A percentile compares a stretch with the other conserved stretches of the same genome.
Conservation (phyloP, 1,140 invertebrate genomes). For the Papilio polytes region DNA sequence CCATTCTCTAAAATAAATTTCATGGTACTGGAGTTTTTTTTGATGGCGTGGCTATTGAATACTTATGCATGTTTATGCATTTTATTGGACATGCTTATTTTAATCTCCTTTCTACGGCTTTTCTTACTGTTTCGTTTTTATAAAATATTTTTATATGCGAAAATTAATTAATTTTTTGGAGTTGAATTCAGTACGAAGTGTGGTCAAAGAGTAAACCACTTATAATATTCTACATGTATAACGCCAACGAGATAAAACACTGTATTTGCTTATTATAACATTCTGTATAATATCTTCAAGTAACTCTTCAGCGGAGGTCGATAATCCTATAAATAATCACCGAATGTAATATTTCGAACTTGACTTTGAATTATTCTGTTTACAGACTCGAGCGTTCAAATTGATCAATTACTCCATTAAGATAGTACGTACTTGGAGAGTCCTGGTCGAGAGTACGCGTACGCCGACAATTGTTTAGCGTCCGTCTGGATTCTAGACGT, state of each 20-base stretch:
- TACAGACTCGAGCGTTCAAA: conserved; percentile 31
- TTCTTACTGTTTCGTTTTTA: not conserved
- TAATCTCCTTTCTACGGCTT: not conserved
- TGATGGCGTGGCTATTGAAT: not conserved
- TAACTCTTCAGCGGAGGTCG: conserved; percentile 11
- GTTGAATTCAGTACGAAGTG: not conserved
- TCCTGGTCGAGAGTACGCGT: conserved; percentile 9
- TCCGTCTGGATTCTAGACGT: not conserved
- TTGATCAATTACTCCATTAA: conserved; percentile 40
- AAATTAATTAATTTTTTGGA: too few relatives aligned
- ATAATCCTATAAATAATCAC: conserved; percentile 25
- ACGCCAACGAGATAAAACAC: not conserved
- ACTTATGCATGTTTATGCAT: not conserved
- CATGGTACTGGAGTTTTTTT: conserved; percentile 12
- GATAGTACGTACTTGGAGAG: conserved; percentile 9
- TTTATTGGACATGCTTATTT: not conserved
- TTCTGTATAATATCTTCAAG: not conserved
- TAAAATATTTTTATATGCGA: too few relatives aligned
- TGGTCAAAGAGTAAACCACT: too few relatives aligned
- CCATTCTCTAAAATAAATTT: conserved; percentile 53
- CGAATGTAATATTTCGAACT: conserved; percentile 18
- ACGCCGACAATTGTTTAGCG: conserved; percentile 13
- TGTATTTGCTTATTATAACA: not conserved
- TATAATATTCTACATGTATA: not conserved
- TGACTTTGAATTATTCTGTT: conserved; percentile 38